Evolutionary conservation across 2,888 invertebrate species (phyloP).

Genomic region (Cryptophagus acutangulus): DNA sequence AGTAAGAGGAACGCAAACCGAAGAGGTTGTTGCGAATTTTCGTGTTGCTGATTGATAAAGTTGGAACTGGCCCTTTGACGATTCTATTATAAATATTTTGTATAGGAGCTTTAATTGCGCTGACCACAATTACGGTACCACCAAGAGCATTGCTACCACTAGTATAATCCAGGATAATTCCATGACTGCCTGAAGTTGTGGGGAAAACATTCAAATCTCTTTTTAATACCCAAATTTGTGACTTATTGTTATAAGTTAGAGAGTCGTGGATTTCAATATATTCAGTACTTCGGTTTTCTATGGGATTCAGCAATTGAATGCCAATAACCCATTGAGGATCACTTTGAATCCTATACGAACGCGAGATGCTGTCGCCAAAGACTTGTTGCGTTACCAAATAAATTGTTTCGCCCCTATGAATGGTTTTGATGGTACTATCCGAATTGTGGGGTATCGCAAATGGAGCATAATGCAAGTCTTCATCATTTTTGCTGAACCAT

Average conservation of each 20-base stretch:
- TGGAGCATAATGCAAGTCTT: constrained; percentile 62
- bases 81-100: constrained; percentile 70
- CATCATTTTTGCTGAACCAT: constrained; percentile 75
- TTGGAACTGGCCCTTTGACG: constrained; percentile 75
- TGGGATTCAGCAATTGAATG: constrained; percentile 84
- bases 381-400: constrained; percentile 72
- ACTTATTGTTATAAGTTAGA: constrained; percentile 59
- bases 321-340: constrained; percentile 83
- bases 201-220: constrained; percentile 88
- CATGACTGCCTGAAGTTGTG: constrained; percentile 77
- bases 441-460: constrained; percentile 63
- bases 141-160: constrained; percentile 77
- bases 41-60: constrained; percentile 63
- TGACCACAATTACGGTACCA: constrained; percentile 74
- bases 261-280: constrained; percentile 75
- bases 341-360: constrained; percentile 62
- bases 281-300: constrained; percentile 83
- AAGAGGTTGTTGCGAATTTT: constrained; percentile 75
- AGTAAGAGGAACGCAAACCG: constrained; percentile 79
- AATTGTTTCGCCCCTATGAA: constrained; percentile 61
- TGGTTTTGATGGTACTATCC: constrained; percentile 43
- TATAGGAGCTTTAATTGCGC: constrained; percentile 66
- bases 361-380: constrained; percentile 52
- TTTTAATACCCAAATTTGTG: constrained; percentile 71
- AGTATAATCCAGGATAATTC: constrained; percentile 71